Percentiles rank a stretch among this genome's conserved stretches.
These are phyloP conservation scores for Diorhabda sublineata DNA, from an alignment of 1,140 invertebrate genomes.

Conservation along the genomic window DNA sequence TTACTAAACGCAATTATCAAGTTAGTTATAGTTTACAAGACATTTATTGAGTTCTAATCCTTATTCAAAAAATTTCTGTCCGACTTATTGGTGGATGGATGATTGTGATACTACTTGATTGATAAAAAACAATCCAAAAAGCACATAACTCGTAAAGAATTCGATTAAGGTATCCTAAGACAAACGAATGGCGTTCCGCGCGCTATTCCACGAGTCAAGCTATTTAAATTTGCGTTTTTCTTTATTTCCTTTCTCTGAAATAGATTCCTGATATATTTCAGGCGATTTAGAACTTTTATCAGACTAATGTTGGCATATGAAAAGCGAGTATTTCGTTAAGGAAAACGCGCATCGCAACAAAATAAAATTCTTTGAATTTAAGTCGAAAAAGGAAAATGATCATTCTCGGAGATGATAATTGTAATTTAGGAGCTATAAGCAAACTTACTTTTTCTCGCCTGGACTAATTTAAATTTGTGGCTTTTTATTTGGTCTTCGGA, in stretches of 20 bases:
- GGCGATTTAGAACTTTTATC: background rate
- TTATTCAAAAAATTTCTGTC: no score
- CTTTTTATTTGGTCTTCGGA: background rate
- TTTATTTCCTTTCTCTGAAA: background rate
- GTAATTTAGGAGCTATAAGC: no score
- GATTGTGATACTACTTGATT: background rate
- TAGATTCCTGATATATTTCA: background rate
- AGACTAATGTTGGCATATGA: no score
- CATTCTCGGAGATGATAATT: no score
- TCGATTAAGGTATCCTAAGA: conserved; percentile 7
- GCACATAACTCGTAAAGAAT: conserved; percentile 4
- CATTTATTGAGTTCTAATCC: no score
- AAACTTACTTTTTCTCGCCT: background rate
- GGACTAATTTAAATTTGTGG: background rate
- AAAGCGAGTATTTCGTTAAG: no score
- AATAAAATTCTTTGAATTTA: no score
- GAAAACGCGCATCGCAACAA: no score
- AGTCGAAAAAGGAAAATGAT: no score
- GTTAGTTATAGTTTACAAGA: no score
- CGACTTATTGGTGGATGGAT: no score
- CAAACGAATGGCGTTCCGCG: conserved; percentile 6
- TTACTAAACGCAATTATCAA: no score
- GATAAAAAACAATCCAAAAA: conserved; percentile 8
- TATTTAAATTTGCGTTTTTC: background rate
- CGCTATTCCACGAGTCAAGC: background rate